Evolutionary conservation across 2,797 vertebrate genomes (phyloP).

Genomic region (Balearica regulorum): DNA sequence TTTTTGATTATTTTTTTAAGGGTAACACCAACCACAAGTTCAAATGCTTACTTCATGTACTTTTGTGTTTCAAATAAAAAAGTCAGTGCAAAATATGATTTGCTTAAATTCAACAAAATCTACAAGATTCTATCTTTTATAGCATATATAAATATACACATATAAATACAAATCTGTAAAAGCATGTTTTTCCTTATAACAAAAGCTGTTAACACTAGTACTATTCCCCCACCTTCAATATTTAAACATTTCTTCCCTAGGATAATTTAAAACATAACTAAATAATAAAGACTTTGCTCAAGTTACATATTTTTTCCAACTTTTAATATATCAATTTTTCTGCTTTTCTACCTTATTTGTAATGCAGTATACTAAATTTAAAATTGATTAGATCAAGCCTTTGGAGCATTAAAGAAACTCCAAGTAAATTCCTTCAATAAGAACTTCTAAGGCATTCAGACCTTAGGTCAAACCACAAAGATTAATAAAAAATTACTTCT

Average conservation of each 20-base stretch:
- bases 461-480: neutral
- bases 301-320: neutral
- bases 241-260: neutral
- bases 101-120: neutral
- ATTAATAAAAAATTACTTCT: neutral
- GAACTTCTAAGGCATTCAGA: neutral
- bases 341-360: neutral
- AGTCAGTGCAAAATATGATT: neutral
- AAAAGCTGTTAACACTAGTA: neutral
- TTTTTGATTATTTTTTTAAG: neutral
- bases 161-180: neutral
- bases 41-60: neutral
- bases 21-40: neutral
- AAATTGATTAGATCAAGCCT: neutral
- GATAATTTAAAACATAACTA: neutral
- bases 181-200: neutral
- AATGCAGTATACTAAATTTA: neutral
- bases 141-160: accelerated
- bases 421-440: neutral
- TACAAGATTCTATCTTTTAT: neutral
- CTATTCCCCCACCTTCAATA: neutral
- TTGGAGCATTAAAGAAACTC: neutral
- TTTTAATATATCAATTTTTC: neutral
- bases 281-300: neutral
- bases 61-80: neutral